These are phyloP conservation scores for Coenobita brevimanus DNA, from an alignment of 1,140 invertebrate species.

Conservation along the genomic window DNA sequence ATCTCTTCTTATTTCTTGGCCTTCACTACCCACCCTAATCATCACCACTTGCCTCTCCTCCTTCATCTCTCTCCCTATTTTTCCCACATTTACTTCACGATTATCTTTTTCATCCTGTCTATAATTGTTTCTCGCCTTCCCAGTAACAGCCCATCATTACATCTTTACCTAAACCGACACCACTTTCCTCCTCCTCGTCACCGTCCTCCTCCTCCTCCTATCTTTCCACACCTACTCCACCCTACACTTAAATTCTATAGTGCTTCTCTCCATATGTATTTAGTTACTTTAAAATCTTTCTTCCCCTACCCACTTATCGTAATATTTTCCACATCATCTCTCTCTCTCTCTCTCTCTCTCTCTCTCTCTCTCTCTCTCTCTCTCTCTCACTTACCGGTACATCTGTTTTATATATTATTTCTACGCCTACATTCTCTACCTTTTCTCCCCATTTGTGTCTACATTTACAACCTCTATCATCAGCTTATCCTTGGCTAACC, in stretches of 20 bases:
- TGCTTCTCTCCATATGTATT: not conserved
- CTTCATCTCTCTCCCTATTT: not conserved
- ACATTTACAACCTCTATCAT: not conserved
- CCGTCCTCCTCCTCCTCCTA: too few relatives aligned
- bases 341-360: slow-evolving; percentile 12
- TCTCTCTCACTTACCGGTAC: too few relatives aligned
- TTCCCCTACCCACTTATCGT: not conserved
- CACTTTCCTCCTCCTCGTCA: too few relatives aligned
- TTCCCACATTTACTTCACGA: not conserved
- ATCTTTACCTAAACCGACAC: too few relatives aligned
- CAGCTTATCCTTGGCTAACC: not conserved
- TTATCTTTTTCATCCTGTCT: not conserved
- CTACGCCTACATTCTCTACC: too few relatives aligned
- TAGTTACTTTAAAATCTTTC: not conserved
- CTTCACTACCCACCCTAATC: not conserved
- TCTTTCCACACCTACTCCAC: too few relatives aligned
- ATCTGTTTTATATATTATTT: too few relatives aligned
- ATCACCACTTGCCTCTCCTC: not conserved
- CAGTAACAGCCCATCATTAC: too few relatives aligned
- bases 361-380: slow-evolving; percentile 22
- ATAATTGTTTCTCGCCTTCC: not conserved
- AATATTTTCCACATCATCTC: not conserved
- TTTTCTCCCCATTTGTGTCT: slow-evolving; percentile 6
- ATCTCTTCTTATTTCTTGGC: too few relatives aligned
- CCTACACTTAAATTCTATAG: too few relatives aligned